These are phyloP conservation scores for Pelodiscus sinensis DNA, from an alignment of 2,113 vertebrate genomes.

Conservation along the genomic window DNA sequence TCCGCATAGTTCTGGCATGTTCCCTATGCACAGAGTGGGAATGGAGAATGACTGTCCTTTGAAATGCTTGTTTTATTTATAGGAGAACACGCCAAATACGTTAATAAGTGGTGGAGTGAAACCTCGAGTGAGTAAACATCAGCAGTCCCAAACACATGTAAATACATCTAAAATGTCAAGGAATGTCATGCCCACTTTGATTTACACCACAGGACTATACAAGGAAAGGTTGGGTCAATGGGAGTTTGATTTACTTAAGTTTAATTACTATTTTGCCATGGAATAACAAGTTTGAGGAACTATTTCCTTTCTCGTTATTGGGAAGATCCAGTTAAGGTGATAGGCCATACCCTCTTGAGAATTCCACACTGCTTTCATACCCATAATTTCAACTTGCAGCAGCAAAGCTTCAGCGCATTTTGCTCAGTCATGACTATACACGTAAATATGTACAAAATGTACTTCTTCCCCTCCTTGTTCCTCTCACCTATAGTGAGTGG, in stretches of 20 bases:
- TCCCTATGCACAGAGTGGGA: conserved; percentile 1
- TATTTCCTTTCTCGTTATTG: not conserved
- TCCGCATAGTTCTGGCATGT: conserved; percentile 44
- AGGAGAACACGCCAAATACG: conserved; percentile 43
- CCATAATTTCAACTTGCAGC: not conserved
- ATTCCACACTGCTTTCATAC: rapidly evolving
- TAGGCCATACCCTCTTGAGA: not conserved
- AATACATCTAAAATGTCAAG: conserved; percentile 13
- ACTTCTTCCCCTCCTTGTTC: not conserved
- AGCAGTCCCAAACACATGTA: conserved; percentile 40
- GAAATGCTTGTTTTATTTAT: conserved; percentile 64
- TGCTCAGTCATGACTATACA: rapidly evolving
- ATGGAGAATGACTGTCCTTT: conserved; percentile 54
- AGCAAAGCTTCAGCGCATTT: not conserved
- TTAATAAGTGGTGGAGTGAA: conserved; percentile 63
- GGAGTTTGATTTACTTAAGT: not conserved
- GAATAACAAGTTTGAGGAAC: rapidly evolving
- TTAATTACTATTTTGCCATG: conserved; percentile 16
- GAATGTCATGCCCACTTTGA: conserved; percentile 21
- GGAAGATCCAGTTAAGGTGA: not conserved
- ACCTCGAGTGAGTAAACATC: conserved; percentile 56
- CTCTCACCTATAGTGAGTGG: not conserved
- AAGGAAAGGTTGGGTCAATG: not conserved
- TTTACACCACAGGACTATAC: conserved; percentile 13
- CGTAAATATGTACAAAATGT: not conserved